phyloP scores from a whole-genome alignment of 1,140 invertebrate species.

The Agraylea sexmaculata region DNA sequence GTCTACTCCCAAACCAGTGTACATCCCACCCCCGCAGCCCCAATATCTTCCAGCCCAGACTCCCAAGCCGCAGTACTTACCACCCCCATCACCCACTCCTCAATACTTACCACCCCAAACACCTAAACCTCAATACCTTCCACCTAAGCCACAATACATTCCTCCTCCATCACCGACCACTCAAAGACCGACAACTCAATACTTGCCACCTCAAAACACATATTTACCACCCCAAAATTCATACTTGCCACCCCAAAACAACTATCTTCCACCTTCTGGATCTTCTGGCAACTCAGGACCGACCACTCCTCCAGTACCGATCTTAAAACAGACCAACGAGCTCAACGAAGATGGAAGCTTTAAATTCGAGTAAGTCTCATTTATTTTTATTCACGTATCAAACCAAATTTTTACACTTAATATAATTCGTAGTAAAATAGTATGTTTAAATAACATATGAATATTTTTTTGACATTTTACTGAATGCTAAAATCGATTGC shows the following conservation, averaged over 20 bases:
- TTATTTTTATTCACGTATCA: too few relatives aligned
- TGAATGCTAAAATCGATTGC: too few relatives aligned
- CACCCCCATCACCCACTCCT: conserved; percentile 14
- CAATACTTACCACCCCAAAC: conserved; percentile 18
- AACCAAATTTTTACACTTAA: too few relatives aligned
- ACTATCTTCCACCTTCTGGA: conserved; percentile 14
- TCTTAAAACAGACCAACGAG: conserved; percentile 42
- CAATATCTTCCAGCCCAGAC: conserved; percentile 2
- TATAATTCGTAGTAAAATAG: too few relatives aligned
- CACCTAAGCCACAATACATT: conserved; percentile 20
- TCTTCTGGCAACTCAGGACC: conserved; percentile 6
- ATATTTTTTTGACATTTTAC: too few relatives aligned
- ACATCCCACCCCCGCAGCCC: conserved; percentile 17
- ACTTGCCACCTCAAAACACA: conserved; percentile 21
- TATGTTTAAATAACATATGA: too few relatives aligned
- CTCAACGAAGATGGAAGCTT: conserved; percentile 43
- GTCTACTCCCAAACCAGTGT: conserved; percentile 9
- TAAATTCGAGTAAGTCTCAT: conserved; percentile 48
- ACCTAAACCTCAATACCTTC: conserved; percentile 9
- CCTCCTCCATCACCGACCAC: conserved; percentile 20
- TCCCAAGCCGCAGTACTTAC: conserved; percentile 21
- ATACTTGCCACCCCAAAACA: conserved; percentile 20
- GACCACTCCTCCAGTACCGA: conserved; percentile 32
- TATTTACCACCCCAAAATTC: conserved; percentile 22
- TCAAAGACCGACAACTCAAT: conserved; percentile 7